Percentiles rank a stretch among this genome's conserved stretches.
phyloP scores from a whole-genome alignment of 2,888 invertebrate genomes.

The Timandra comae region DNA sequence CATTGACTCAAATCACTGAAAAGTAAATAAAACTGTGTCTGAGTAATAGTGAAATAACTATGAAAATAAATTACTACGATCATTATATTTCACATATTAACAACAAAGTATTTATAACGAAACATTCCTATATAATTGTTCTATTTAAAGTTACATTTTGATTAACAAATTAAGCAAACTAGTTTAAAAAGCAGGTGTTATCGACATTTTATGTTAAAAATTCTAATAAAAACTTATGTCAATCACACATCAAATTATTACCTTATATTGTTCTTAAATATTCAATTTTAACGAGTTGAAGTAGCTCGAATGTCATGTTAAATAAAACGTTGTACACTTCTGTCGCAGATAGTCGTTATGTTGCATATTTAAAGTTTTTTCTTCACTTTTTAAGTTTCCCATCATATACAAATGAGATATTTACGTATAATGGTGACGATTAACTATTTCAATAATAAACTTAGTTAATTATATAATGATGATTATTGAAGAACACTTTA shows the following conservation, averaged over 20 bases:
- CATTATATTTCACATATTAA: too few species aligned
- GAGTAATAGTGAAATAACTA: constrained; percentile 40
- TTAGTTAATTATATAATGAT: too few species aligned
- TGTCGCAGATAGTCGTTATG: constrained; percentile 1
- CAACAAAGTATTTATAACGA: too few species aligned
- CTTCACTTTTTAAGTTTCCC: neutral
- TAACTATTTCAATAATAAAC: too few species aligned
- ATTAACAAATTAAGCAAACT: neutral
- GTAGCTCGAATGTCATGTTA: constrained; percentile 19
- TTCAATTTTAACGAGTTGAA: constrained; percentile 37
- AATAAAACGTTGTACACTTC: constrained; percentile 1
- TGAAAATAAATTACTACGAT: constrained; percentile 5
- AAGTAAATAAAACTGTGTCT: constrained; percentile 43
- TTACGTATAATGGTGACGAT: constrained; percentile 1
- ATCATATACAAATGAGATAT: neutral
- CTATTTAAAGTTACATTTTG: neutral
- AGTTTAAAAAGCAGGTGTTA: constrained; percentile 23
- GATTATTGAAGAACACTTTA: too few species aligned
- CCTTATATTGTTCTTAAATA: constrained; percentile 29
- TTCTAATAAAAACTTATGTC: constrained; percentile 35
- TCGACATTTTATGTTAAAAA: constrained; percentile 13
- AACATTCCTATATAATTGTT: too few species aligned
- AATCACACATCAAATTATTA: constrained; percentile 42
- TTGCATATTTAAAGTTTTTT: constrained; percentile 4
- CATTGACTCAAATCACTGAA: constrained; percentile 59